Base-by-base conservation (phyloP, 2,113 vertebrate genomes). In the Malurus elegans region DNA sequence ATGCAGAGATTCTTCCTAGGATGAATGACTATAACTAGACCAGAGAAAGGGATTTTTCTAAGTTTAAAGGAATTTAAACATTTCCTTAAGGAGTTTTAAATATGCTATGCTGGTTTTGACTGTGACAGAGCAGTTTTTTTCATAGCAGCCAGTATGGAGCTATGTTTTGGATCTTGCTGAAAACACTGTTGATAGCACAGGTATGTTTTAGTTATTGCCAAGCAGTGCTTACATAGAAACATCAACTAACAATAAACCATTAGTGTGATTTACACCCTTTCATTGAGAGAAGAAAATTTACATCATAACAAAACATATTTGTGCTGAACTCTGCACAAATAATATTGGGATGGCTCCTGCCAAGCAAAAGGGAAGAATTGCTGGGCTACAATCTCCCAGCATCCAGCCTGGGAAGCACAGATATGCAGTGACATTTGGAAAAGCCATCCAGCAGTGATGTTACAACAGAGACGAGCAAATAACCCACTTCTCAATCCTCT, bases 401-500 rank as follows among this genome's bases (percentile, higher is more conserved):
- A 79, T 53, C 67, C 86, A 61, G 48, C 4, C 40, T 65, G 79
- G 66, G 75, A 86, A 93, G 91, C 13, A 72, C 54, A 97, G 72
- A 91, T 45, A 50, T 4, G 15, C 47, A 76, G 47, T 8, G 5
- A 74, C 62, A 91, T 62, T 85, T 79, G 76, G 74, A 87, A 91
- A 92, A 95, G 87, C 51, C 70, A 19, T 64, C 65, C 87, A 78
- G 66, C 86, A 94, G 83, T 29, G 76, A 62, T n/a, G 57, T 24
- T 89, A 89, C 91, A 91, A 65, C 44, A 58, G 70, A 79, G 65
- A 86, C 1, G 9, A 93, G 85, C 21, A 82, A 24, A 67, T 31
- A 92, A 96, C 31, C 79, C 80, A 29, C 54, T 96, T 70, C 95
- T 80, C 83, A 88, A 86, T 87, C 93, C 81, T 86, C 79, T 32